These are phyloP conservation scores for Sinocyclocheilus rhinocerous DNA, from an alignment of 2,113 vertebrate genomes.

Conservation along the genomic window DNA sequence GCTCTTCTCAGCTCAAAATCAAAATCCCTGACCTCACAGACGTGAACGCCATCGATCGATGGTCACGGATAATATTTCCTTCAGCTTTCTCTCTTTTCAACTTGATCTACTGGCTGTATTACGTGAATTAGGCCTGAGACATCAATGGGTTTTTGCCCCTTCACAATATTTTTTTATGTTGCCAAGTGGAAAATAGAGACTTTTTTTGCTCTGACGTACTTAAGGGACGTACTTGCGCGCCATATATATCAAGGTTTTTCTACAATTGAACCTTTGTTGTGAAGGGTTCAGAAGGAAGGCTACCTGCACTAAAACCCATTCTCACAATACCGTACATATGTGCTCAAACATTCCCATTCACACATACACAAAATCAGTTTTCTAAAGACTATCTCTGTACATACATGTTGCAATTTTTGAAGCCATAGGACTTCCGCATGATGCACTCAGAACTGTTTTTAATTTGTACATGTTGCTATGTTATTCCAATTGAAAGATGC, in stretches of 20 bases:
- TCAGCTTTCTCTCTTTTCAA: slow-evolving; percentile 96
- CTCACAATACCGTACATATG: neutral
- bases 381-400: slow-evolving; percentile 61
- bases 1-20: slow-evolving; percentile 94
- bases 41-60: slow-evolving; percentile 96
- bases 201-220: slow-evolving; percentile 16
- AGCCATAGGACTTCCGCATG: slow-evolving; percentile 72
- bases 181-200: slow-evolving; percentile 47
- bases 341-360: slow-evolving; percentile 26
- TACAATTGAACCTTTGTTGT: slow-evolving; percentile 47
- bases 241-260: slow-evolving; percentile 53
- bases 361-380: slow-evolving; percentile 54
- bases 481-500: slow-evolving; percentile 6
- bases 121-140: slow-evolving; percentile 87
- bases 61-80: slow-evolving; percentile 96
- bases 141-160: slow-evolving; percentile 37
- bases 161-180: slow-evolving; percentile 42
- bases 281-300: slow-evolving; percentile 39
- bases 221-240: slow-evolving; percentile 42
- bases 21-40: slow-evolving; percentile 98
- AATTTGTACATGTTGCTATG: slow-evolving; percentile 26
- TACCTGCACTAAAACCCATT: slow-evolving; percentile 39
- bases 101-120: slow-evolving; percentile 98
- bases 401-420: slow-evolving; percentile 64
- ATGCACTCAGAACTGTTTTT: slow-evolving; percentile 39